Conservation (phyloP, 2,113 vertebrate genomes). For the Copsychus sechellarum region DNA sequence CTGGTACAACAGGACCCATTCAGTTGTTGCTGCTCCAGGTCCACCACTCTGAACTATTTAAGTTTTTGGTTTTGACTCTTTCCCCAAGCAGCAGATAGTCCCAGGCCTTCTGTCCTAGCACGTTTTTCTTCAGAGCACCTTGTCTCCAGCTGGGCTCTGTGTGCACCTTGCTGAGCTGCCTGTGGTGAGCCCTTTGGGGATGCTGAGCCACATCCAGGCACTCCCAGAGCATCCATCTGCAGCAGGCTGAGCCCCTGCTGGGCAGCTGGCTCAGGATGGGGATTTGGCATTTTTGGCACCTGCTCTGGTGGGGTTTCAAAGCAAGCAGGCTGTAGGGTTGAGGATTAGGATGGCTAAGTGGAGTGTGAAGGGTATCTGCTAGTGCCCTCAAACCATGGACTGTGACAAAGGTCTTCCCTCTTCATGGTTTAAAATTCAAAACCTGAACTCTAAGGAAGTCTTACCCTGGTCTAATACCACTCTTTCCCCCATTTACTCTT, state of each 20-base stretch:
- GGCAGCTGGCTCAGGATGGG: accelerated
- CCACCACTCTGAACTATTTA: accelerated
- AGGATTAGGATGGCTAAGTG: neutral
- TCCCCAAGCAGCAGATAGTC: neutral
- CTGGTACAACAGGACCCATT: neutral
- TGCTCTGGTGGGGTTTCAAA: neutral
- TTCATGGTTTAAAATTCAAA: neutral
- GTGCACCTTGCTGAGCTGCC: neutral
- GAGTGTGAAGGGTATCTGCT: neutral
- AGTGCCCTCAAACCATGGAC: neutral
- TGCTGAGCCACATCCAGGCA: neutral
- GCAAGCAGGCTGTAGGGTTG: neutral
- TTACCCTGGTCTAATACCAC: neutral
- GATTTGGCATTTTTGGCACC: neutral
- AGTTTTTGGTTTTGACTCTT: neutral
- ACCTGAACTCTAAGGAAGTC: neutral
- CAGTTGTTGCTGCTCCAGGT: neutral
- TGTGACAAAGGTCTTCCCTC: neutral
- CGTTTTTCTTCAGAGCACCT: neutral
- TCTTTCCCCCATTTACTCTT: neutral
- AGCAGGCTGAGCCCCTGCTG: accelerated
- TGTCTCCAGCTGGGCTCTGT: neutral
- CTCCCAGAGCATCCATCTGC: accelerated
- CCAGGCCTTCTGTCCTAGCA: accelerated
- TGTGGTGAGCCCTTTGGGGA: accelerated